Evolutionary conservation across 2,113 vertebrate species (phyloP).

Genomic region (Phalacrocorax carbo): DNA sequence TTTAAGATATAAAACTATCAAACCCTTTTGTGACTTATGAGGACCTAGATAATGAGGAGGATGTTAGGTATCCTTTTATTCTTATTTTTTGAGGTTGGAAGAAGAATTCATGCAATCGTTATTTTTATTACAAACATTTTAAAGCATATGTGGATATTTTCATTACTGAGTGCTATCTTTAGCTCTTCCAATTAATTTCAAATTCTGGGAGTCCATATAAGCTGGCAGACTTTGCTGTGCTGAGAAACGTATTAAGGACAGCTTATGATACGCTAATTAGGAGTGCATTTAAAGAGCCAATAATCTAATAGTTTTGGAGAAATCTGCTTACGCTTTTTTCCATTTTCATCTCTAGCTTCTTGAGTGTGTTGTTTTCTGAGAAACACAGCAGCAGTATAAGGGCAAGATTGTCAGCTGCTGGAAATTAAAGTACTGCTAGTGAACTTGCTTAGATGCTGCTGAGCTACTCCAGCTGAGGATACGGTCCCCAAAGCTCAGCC

Average conservation of each 20-base stretch:
- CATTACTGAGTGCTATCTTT: neutral
- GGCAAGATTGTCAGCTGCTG: neutral
- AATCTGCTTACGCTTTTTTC: neutral
- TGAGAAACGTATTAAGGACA: neutral
- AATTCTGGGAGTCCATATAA: neutral
- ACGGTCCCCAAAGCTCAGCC: neutral
- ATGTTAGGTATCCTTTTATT: neutral
- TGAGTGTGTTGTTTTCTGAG: neutral
- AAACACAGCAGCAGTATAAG: neutral
- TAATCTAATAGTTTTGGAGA: neutral
- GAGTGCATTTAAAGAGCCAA: neutral
- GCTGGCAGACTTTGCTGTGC: neutral
- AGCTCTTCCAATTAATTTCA: conserved; percentile 24
- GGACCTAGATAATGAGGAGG: neutral
- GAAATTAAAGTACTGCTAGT: neutral
- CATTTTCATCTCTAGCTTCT: neutral
- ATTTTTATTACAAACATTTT: neutral
- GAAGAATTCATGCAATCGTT: neutral
- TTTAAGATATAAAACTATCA: neutral
- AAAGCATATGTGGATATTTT: neutral
- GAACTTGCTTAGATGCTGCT: neutral
- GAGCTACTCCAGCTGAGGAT: neutral
- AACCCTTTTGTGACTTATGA: neutral
- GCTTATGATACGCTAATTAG: conserved; percentile 31
- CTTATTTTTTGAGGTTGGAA: neutral